A percentile compares a stretch with the other conserved stretches of the same genome.
phyloP scores from a whole-genome alignment of 2,797 vertebrate species.

The Sparidentex hasta region DNA sequence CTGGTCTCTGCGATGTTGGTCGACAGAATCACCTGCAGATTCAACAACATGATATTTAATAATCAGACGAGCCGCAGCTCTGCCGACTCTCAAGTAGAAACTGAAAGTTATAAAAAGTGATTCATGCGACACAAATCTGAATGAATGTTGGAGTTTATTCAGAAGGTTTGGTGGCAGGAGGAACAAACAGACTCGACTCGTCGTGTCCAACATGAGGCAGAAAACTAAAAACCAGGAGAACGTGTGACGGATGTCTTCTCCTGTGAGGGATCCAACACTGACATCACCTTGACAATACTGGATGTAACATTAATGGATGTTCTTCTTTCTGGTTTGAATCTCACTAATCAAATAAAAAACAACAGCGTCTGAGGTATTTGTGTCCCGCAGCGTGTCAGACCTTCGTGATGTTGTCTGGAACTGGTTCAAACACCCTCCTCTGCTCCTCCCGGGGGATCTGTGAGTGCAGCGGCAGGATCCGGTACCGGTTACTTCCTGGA shows the following conservation, averaged over 20 bases:
- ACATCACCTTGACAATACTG: no score
- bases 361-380: background rate
- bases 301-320: background rate
- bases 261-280: no score
- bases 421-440: constrained; percentile 92
- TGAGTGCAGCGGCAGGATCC: constrained; percentile 94
- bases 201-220: no score
- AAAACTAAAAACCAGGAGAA: no score
- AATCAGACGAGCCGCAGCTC: no score
- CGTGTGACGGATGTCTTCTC: no score
- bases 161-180: no score
- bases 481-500: constrained; percentile 89
- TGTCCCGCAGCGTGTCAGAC: constrained; percentile 69
- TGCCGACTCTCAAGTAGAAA: no score
- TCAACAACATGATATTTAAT: background rate
- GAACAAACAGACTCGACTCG: no score
- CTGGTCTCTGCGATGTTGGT: constrained; percentile 98
- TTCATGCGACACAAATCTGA: no score
- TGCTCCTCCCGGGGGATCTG: constrained; percentile 97
- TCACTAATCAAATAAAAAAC: background rate
- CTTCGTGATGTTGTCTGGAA: constrained; percentile 90
- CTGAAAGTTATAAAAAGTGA: no score
- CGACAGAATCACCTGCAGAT: constrained; percentile 92
- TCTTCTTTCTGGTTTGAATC: background rate
- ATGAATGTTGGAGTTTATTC: no score